Evolutionary conservation across 2,797 vertebrate genomes (phyloP).

Genomic region (Cirrhinus mrigala): DNA sequence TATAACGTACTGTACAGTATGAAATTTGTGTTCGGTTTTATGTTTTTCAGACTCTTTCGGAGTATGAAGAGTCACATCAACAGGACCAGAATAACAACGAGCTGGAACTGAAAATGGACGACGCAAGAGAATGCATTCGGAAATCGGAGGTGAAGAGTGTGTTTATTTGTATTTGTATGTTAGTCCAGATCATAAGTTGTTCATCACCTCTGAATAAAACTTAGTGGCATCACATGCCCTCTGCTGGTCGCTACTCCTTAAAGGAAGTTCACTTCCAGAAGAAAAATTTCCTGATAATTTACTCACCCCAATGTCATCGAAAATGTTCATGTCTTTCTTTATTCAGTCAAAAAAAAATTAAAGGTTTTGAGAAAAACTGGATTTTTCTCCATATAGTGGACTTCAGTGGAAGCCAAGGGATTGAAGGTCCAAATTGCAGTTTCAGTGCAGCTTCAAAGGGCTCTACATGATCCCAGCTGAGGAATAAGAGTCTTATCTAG

Average conservation of each 20-base stretch:
- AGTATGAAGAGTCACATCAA: conserved; percentile 80
- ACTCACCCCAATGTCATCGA: no score
- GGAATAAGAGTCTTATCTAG: no score
- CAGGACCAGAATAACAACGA: conserved; percentile 86
- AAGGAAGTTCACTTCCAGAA: no score
- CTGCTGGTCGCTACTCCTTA: neutral
- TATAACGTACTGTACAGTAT: neutral
- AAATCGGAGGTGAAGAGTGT: conserved; percentile 86
- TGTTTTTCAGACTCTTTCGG: conserved; percentile 82
- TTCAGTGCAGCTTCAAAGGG: no score
- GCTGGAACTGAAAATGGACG: conserved; percentile 91
- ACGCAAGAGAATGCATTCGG: conserved; percentile 88
- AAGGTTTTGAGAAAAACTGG: no score
- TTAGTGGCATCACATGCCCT: neutral
- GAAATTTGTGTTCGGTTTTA: neutral
- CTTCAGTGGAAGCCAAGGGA: no score
- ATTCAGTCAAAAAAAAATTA: no score
- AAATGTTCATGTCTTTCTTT: no score
- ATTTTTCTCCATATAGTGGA: no score
- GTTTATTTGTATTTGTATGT: neutral
- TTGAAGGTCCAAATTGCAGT: no score
- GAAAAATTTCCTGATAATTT: no score
- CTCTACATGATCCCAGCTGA: no score
- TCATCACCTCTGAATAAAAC: neutral
- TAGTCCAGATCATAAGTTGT: neutral